Evolutionary conservation across 2,797 vertebrate species (phyloP), one percentile per base, ranked within the genome.

Genomic region (Sebastes reedi): DNA sequence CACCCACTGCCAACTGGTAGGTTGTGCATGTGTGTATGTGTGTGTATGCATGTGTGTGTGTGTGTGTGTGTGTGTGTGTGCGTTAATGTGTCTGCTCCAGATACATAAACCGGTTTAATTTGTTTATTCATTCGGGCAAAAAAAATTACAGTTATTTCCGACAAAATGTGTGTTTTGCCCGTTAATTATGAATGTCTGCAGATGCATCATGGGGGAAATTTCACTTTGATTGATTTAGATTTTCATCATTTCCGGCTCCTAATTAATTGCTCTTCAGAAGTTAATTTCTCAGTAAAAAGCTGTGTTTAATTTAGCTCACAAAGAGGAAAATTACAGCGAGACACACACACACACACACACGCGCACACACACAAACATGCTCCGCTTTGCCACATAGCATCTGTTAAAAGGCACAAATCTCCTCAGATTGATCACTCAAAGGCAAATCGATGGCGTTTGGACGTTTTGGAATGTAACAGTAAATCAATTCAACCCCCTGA

Each of bases 1-100:
- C 94, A 93, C 91, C 89, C 87, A 86, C 84, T 89, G 92, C 86
- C 87, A 91, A 90, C 84, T 91, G 82, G 67, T 86, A 78, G 71
- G 39, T 9, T 71, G 29, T 77, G 29, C 75, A 56, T 42, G 73
- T 22, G 24, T 71, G 56, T 70, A 70, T 80, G 46, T 65, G 34
- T 67, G 59, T 50, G 64, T 30, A 22, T 58, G 50, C 7, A 52
- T 56, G 52, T 62, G 65, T 50, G 8, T 56, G 34, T 29, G 34
- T 34, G 34, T 66, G 56, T 69, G 55, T 60, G 50, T 72, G 80
- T 65, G 16, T 66, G 60, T 69, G 55, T 60, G 50, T 72, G 80
- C 16, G 52, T 71, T 75, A 66, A 82, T 79, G 72, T 67, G 81
- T 86, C 76, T 88, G 83, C 79, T 78, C 83, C 58, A 82, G 66